A percentile compares a stretch with the other conserved stretches of the same genome.
Evolutionary conservation across 2,888 invertebrate species (phyloP).

Genomic region (Eueremaeus valkanovi): DNA sequence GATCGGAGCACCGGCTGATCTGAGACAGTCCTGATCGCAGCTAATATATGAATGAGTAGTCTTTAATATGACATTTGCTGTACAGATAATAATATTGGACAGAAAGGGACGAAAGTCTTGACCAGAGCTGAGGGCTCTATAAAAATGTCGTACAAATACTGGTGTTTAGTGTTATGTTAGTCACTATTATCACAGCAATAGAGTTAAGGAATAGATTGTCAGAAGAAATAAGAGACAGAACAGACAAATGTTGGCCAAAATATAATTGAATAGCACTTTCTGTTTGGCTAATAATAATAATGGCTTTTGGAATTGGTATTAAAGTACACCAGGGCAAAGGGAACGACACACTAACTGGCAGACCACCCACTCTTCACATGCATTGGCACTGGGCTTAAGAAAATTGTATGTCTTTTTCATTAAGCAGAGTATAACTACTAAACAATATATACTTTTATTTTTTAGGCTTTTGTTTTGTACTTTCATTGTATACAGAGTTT

Average conservation of each 20-base stretch:
- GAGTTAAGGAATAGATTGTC: neutral
- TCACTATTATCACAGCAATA: neutral
- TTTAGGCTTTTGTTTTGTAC: too few species aligned
- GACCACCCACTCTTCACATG: constrained; percentile 8
- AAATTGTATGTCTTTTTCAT: too few species aligned
- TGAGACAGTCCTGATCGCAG: neutral
- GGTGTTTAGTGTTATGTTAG: neutral
- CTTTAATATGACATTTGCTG: neutral
- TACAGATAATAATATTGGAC: neutral
- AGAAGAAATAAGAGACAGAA: neutral
- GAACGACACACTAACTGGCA: neutral
- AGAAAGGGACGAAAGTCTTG: neutral
- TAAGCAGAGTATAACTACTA: too few species aligned
- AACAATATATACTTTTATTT: too few species aligned
- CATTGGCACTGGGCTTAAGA: neutral
- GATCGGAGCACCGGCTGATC: constrained; percentile 5
- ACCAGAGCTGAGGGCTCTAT: neutral
- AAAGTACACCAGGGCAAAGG: neutral
- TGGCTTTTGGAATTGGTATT: neutral
- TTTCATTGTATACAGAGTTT: too few species aligned
- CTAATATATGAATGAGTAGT: neutral
- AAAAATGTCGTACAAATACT: neutral
- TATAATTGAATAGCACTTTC: neutral
- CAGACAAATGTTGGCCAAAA: neutral
- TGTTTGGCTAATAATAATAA: neutral